Evolutionary conservation across 2,797 vertebrate species (phyloP).

Genomic region (Squalus acanthias): DNA sequence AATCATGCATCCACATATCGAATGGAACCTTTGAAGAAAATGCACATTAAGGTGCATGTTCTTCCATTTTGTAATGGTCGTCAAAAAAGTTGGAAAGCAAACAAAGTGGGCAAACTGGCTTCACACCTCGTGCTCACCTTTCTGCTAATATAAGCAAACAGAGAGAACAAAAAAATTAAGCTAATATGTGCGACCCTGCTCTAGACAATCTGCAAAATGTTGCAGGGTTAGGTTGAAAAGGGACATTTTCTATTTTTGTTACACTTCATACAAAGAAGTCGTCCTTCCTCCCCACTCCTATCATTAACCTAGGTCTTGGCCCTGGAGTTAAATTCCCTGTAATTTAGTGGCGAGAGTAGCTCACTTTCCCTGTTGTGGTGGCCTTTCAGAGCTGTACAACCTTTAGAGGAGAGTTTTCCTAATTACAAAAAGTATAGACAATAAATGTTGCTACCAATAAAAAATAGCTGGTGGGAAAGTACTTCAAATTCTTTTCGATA

Average conservation of each 20-base stretch:
- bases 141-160: not conserved
- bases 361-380: not conserved
- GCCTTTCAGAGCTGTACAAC: not conserved
- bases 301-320: not conserved
- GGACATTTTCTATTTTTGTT: not conserved
- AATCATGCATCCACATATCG: not conserved
- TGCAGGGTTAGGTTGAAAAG: not conserved
- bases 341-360: not conserved
- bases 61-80: not conserved
- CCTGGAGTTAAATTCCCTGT: not conserved
- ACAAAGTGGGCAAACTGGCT: not conserved
- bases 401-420: not conserved
- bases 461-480: conserved; percentile 9
- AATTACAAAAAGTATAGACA: not conserved
- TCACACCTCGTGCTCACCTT: not conserved
- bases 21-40: conserved; percentile 1
- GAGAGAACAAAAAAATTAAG: not conserved
- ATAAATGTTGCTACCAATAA: not conserved
- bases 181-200: not conserved
- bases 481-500: not conserved
- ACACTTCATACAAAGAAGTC: not conserved
- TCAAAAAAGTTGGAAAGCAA: not conserved
- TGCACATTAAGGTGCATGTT: not conserved
- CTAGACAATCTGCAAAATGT: not conserved
- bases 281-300: not conserved